Base-by-base conservation (phyloP, 2,113 vertebrate species). In the Arizona elegans region DNA sequence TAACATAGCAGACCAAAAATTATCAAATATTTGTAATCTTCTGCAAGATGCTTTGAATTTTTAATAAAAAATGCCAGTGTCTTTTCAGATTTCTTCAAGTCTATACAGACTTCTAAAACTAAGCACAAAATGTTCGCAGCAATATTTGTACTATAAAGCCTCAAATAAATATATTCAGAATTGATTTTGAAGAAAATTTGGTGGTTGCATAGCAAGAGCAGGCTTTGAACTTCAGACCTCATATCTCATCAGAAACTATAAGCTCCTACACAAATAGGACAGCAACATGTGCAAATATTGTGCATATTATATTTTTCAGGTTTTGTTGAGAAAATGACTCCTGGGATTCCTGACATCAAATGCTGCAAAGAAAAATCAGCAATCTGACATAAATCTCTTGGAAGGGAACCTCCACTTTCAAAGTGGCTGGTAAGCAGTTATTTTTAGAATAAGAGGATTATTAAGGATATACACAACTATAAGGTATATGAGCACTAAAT, bases 41-140 rank as follows among this genome's bases (percentile, higher is more conserved):
- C 24, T 26, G 38, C 5, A 54, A 91, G 88, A 26, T 62, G 75
- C 21, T 58, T 95, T 93, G 93, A 93, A 89, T 94, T 94, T 92
- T 58, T 0, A 0, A 5, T 58, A 59, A 81, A 81, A 47, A 26
- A 55, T 10, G 33, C 23, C 8, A 55, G 81, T 43, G 26, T 53
- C 88, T 87, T 59, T 65, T 56, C 62, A 70, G 24, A 33, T 86
- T 47, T 26, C 47, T 88, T 86, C 29, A 53, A 23, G 55, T 50
- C 33, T 33, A 65, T 13, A 10, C 15, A 55, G 33, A 43, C 47
- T 33, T 86, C 26, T 55, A 43, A 3, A 56, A 15, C 33, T 24
- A 54, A 81, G 38, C 26, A 92, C 38, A 92, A 75, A 87, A 50
- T 10, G 2, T 5, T 65, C 19, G n/a, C 23, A 19, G 1, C 17